A percentile compares a stretch with the other conserved stretches of the same genome.
These are phyloP conservation scores for Galeopterus variegatus DNA, from an alignment of 2,113 vertebrate species.

Conservation along the genomic window DNA sequence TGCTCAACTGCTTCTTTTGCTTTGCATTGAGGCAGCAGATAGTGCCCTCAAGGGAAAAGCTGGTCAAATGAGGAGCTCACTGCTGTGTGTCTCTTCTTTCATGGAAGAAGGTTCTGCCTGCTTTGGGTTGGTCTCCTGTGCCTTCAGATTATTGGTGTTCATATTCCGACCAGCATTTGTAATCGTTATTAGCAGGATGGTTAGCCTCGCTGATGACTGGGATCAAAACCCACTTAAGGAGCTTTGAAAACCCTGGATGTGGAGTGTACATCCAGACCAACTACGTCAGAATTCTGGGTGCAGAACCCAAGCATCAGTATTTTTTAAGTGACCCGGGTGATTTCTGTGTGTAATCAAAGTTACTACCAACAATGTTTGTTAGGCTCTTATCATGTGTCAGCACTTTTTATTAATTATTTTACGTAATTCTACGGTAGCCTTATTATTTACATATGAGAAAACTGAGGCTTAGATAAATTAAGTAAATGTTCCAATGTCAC, in stretches of 20 bases:
- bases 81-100: rapidly evolving
- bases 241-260: neutral
- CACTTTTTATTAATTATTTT: neutral
- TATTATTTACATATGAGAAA: slow-evolving; percentile 16
- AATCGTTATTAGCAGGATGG: neutral
- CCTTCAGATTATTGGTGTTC: neutral
- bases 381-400: neutral
- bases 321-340: neutral
- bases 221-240: neutral
- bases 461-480: neutral
- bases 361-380: neutral
- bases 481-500: neutral
- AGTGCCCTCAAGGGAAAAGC: too few species aligned
- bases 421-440: neutral
- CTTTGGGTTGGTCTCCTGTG: neutral
- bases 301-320: neutral
- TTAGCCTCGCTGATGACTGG: neutral
- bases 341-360: neutral
- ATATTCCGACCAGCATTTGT: neutral
- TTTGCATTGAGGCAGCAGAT: neutral
- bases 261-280: neutral
- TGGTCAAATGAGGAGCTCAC: neutral
- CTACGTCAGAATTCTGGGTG: neutral
- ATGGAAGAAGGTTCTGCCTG: neutral
- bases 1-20: neutral